Percentiles rank a stretch among this genome's conserved stretches.
phyloP scores from a whole-genome alignment of 2,797 vertebrate genomes.

The Gymnothorax javanicus region DNA sequence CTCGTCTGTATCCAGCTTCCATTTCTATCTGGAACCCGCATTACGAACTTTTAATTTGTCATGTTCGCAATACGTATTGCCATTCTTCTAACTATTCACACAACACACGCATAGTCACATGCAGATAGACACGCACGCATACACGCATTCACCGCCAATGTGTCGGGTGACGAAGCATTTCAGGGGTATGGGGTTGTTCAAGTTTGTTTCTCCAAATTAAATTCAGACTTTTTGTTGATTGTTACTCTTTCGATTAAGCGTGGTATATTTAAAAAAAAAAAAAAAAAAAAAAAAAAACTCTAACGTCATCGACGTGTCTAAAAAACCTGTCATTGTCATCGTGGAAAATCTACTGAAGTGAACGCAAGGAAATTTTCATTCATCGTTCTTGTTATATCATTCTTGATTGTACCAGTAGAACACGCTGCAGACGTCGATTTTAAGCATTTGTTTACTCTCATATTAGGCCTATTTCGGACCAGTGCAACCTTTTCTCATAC shows the following conservation, averaged over 20 bases:
- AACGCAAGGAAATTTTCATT: background rate
- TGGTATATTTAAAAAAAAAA: background rate
- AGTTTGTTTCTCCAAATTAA: background rate
- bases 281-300: too few relatives aligned
- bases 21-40: constrained; percentile 65
- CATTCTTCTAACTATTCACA: constrained; percentile 41
- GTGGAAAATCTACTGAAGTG: background rate
- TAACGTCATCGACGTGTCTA: too few relatives aligned
- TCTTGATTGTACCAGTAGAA: background rate
- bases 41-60: constrained; percentile 82
- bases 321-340: background rate
- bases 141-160: background rate
- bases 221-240: background rate
- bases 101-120: background rate
- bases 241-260: background rate
- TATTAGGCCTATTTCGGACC: background rate
- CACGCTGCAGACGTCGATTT: background rate
- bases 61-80: constrained; percentile 61
- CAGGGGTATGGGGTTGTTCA: background rate
- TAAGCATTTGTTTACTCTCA: background rate
- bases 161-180: background rate
- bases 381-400: background rate
- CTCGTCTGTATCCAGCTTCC: constrained; percentile 85
- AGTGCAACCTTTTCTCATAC: background rate
- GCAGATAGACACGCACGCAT: background rate